These are phyloP conservation scores for Callyntrura guangdongensis DNA, from an alignment of 2,888 invertebrate genomes.

Conservation along the genomic window DNA sequence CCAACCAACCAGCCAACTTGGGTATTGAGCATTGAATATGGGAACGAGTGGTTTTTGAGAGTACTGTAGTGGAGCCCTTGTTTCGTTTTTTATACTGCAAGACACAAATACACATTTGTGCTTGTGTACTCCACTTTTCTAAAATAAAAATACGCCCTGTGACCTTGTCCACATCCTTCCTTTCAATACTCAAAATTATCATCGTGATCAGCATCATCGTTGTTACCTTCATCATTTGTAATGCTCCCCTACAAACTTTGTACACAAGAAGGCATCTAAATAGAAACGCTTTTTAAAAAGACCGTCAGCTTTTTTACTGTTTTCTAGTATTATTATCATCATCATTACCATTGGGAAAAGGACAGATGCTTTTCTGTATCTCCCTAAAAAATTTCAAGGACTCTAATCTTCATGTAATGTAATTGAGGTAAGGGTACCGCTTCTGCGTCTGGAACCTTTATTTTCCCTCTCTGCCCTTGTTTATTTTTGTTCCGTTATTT, in stretches of 20 bases:
- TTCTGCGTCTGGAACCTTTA: background rate
- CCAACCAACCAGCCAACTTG: no score
- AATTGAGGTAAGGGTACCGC: slow-evolving; percentile 56
- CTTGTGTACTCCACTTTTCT: slow-evolving; percentile 21
- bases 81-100: slow-evolving; percentile 5
- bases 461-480: background rate
- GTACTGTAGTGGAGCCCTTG: background rate
- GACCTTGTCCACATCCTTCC: slow-evolving; percentile 75
- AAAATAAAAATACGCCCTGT: slow-evolving; percentile 63
- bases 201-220: background rate
- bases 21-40: no score
- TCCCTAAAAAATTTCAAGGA: slow-evolving; percentile 59
- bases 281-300: background rate
- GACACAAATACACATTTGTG: background rate
- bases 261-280: no score
- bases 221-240: no score
- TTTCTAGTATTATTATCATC: background rate
- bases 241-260: no score
- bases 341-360: slow-evolving; percentile 22
- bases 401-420: no score
- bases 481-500: slow-evolving; percentile 58
- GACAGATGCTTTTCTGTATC: slow-evolving; percentile 43
- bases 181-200: slow-evolving; percentile 36
- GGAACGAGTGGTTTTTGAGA: background rate
- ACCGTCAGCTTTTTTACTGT: background rate